Evolutionary conservation across 2,888 invertebrate genomes (phyloP).

Genomic region (Folsomia manolachei): DNA sequence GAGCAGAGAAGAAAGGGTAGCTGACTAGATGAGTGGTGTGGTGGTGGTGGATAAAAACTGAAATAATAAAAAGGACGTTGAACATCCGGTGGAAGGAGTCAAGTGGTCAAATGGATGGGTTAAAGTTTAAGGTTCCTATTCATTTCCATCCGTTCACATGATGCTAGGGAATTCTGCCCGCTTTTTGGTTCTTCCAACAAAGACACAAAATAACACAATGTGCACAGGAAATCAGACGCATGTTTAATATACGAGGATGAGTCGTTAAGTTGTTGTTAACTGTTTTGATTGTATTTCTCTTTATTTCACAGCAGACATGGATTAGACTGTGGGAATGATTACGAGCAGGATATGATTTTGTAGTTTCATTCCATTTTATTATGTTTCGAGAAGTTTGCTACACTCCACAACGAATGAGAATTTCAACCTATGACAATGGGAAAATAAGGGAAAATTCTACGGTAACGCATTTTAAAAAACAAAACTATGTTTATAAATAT

Average conservation of each 20-base stretch:
- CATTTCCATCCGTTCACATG: background rate
- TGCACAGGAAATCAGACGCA: background rate
- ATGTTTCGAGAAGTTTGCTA: background rate
- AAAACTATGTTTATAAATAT: too few relatives aligned
- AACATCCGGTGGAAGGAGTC: constrained; percentile 10
- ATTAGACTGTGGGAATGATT: background rate
- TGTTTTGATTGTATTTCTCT: background rate
- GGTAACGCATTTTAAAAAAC: too few relatives aligned
- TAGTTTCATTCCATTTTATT: background rate
- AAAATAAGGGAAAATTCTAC: too few relatives aligned
- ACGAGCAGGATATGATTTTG: background rate
- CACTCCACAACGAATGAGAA: too few relatives aligned
- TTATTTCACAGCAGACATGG: background rate
- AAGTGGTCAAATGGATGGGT: constrained; percentile 7
- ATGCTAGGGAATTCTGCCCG: background rate
- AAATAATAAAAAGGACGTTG: constrained; percentile 16
- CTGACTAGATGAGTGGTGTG: background rate
- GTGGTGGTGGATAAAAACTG: background rate
- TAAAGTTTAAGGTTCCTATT: too few relatives aligned
- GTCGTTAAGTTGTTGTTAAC: background rate
- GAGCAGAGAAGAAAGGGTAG: too few relatives aligned
- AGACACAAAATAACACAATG: too few relatives aligned
- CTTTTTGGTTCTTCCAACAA: background rate
- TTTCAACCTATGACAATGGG: too few relatives aligned
- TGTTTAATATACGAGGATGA: background rate